Evolutionary conservation across 2,797 vertebrate genomes (phyloP), one percentile per base, ranked within the genome.

Genomic region (Peromyscus aztecus): DNA sequence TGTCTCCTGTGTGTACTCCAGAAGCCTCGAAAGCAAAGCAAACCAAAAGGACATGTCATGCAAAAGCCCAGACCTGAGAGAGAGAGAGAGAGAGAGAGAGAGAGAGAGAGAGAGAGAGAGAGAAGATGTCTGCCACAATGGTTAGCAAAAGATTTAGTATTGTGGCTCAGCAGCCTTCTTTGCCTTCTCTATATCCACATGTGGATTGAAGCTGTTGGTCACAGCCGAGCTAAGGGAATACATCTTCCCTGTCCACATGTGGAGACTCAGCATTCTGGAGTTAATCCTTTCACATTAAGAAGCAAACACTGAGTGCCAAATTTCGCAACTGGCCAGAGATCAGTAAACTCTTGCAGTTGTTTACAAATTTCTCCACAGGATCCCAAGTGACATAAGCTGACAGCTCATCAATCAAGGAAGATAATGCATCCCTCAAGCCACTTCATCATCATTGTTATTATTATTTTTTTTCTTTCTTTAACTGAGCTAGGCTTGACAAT

Each of bases 401-500:
- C 52, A 81, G 52, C 37, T 92, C 82, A 37, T 86, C 82, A 52
- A 6, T 16, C n/a, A 73, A 73, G 71, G 63, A 13, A 23, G 37
- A 49, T 80, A 92, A 78, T 43, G 63, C n/a, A n/a, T 73, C 16
- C 55, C 65, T 55, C 14, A 10, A 92, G 49, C 63, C 24, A 40
- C 17, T 11, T 75, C 85, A 71, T 61, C 82, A 57, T 78, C 55
- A 1, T 34, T 34, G 19, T 92, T 71, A 69, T 46, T 34, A 29
- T 90, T 76, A 57, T 89, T 83, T 87, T 81, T 52, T 55, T 55
- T 55, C 34, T 95, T 83, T 59, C 49, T 67, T 92, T 84, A 93
- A 95, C 80, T 75, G 93, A 95, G 71, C 80, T 78, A 97, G 97
- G 96, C 96, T 87, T 89, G 85, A 81, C 49, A 94, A 96, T 14